phyloP scores from a whole-genome alignment of 92 coral and sea anemone genomes.

The Montipora capitata region DNA sequence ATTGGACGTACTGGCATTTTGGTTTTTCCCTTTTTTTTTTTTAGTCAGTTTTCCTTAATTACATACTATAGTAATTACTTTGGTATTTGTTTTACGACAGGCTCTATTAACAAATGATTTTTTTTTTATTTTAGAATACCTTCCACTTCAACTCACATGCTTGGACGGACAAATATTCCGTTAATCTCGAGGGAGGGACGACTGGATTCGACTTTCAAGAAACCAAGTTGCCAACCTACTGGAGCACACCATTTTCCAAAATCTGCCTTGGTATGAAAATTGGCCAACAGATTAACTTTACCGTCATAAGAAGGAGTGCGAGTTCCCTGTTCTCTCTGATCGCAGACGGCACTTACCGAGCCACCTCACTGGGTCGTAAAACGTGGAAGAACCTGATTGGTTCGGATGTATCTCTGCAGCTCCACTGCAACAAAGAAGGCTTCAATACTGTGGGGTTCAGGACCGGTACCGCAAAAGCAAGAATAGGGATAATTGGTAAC shows the following conservation, averaged over 20 bases:
- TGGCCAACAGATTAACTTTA: background rate
- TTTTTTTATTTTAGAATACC: conserved; percentile 37
- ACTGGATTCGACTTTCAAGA: conserved; percentile 42
- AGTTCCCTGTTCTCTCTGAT: conserved; percentile 40
- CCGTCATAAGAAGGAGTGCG: background rate
- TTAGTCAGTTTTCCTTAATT: too few species aligned
- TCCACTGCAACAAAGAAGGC: background rate
- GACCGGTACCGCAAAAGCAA: background rate
- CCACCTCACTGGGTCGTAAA: conserved; percentile 37
- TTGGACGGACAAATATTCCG: conserved; percentile 11
- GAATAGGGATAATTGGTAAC: background rate
- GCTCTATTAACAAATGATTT: background rate
- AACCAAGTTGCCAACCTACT: conserved; percentile 37
- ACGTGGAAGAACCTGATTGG: conserved; percentile 42
- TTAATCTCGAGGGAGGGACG: conserved; percentile 20
- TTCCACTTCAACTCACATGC: conserved; percentile 63
- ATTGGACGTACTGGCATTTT: too few species aligned
- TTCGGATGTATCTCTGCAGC: background rate
- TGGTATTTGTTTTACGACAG: too few species aligned
- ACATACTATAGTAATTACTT: too few species aligned
- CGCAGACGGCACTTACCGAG: conserved; percentile 28
- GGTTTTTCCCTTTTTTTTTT: too few species aligned
- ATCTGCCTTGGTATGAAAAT: conserved; percentile 39
- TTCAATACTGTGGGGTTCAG: background rate
- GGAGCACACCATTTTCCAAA: conserved; percentile 33